phyloP scores from a whole-genome alignment of 1,140 invertebrate genomes.

The Drosophila albomicans region DNA sequence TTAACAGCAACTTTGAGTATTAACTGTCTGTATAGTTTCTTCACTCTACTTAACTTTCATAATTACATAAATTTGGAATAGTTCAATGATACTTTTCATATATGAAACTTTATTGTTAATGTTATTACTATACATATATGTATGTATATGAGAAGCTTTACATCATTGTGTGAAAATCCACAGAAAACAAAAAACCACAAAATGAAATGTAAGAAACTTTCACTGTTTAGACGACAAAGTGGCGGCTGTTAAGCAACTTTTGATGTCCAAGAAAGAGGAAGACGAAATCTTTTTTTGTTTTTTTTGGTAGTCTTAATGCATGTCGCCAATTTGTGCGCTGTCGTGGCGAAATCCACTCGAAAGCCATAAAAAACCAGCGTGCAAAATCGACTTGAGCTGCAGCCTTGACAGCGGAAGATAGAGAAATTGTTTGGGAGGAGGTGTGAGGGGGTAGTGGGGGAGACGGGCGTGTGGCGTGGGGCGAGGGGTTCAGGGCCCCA shows the following conservation, averaged over 20 bases:
- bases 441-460: neutral
- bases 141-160: too few species aligned
- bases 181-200: neutral
- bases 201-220: neutral
- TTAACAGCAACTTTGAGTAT: too few species aligned
- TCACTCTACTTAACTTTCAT: too few species aligned
- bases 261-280: neutral
- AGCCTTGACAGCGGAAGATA: slow-evolving; percentile 16
- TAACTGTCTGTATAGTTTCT: too few species aligned
- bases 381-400: slow-evolving; percentile 47
- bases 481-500: slow-evolving; percentile 17
- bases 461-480: too few species aligned
- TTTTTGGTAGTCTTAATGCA: slow-evolving; percentile 34
- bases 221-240: slow-evolving; percentile 1
- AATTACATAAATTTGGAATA: too few species aligned
- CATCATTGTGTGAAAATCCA: too few species aligned
- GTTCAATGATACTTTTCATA: too few species aligned
- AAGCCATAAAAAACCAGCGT: slow-evolving; percentile 66
- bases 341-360: slow-evolving; percentile 54
- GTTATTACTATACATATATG: too few species aligned
- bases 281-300: neutral
- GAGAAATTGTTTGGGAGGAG: neutral
- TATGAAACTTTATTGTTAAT: too few species aligned
- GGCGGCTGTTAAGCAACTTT: slow-evolving; percentile 7
- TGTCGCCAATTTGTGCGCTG: slow-evolving; percentile 53